Percentiles rank a stretch among this genome's conserved stretches.
Evolutionary conservation across 1,140 invertebrate genomes (phyloP).

Genomic region (Hycleus phaleratus): DNA sequence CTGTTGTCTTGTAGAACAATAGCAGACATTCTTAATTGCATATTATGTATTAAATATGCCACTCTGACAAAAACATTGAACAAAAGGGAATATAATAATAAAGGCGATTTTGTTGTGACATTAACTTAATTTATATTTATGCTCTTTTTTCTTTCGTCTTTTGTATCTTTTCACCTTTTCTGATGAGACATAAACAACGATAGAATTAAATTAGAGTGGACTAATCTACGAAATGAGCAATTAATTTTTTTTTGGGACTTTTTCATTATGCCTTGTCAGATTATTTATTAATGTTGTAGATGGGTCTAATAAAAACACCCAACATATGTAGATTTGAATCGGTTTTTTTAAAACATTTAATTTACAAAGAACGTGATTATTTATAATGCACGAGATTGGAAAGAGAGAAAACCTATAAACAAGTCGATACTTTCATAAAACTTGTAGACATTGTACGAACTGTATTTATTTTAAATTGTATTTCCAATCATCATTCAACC

Average conservation of each 20-base stretch:
- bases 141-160: too few species aligned
- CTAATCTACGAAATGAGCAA: too few species aligned
- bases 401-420: constrained; percentile 10
- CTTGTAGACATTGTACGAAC: constrained; percentile 9
- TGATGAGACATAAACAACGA: too few species aligned
- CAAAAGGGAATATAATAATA: constrained; percentile 16
- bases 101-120: constrained; percentile 11
- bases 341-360: not conserved
- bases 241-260: too few species aligned
- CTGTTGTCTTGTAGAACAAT: constrained; percentile 23
- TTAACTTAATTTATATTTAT: too few species aligned
- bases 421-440: constrained; percentile 20
- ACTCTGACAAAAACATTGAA: constrained; percentile 13
- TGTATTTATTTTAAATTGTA: too few species aligned
- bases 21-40: constrained; percentile 30
- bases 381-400: constrained; percentile 27
- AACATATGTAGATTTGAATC: constrained; percentile 21
- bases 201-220: too few species aligned
- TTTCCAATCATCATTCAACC: too few species aligned
- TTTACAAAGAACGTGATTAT: constrained; percentile 27
- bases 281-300: too few species aligned
- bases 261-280: too few species aligned
- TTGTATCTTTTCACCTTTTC: too few species aligned
- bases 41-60: constrained; percentile 32
- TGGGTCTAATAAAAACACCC: too few species aligned